phyloP scores from a whole-genome alignment of 2,797 vertebrate genomes.

The Natrix natrix region DNA sequence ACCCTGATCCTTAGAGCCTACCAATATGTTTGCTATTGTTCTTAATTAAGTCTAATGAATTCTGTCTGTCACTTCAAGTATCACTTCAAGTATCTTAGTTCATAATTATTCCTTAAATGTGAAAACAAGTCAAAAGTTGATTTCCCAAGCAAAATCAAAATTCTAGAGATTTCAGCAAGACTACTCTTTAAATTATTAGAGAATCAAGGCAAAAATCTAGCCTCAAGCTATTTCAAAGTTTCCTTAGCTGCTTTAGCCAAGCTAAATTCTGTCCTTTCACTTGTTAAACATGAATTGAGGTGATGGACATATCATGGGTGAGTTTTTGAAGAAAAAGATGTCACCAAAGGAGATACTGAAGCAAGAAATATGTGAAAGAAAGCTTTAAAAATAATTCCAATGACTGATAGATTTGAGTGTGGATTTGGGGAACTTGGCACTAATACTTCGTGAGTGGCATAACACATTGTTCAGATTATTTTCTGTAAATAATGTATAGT shows the following conservation, averaged over 20 bases:
- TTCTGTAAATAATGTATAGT: slow-evolving; percentile 19
- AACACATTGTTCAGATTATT: slow-evolving; percentile 11
- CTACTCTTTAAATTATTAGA: background rate
- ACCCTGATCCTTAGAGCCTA: background rate
- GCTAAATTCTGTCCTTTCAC: rapidly evolving
- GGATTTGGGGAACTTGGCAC: background rate
- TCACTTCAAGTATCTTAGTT: background rate
- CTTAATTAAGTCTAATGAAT: background rate
- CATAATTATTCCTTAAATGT: background rate
- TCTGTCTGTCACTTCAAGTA: background rate
- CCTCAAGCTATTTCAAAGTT: background rate
- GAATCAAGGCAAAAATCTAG: background rate
- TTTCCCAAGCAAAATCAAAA: background rate
- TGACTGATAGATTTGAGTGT: background rate
- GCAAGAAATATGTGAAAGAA: background rate
- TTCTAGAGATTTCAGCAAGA: background rate
- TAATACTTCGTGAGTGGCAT: background rate
- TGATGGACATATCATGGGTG: background rate
- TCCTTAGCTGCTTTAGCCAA: background rate
- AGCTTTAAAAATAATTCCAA: background rate
- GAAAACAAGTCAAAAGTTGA: background rate
- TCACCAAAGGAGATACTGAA: background rate
- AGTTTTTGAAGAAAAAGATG: background rate
- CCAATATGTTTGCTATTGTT: background rate
- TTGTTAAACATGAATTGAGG: background rate